A percentile compares a stretch with the other conserved stretches of the same genome.
Conservation (phyloP, 92 coral and sea anemone genomes). For the Pocillopora meandrina region DNA sequence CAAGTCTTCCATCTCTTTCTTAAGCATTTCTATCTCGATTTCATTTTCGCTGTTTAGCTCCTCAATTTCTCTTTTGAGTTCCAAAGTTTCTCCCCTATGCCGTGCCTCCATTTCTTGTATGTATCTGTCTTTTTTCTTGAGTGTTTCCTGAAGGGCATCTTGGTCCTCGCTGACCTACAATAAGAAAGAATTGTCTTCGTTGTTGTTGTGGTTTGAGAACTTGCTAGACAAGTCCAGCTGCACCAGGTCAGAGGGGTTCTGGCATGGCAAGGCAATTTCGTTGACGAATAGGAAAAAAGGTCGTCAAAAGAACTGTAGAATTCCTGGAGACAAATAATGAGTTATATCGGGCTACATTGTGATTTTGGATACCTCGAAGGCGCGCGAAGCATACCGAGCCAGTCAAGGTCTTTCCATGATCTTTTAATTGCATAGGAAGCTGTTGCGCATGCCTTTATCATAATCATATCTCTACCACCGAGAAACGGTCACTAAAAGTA, state of each 20-base stretch:
- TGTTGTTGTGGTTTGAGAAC: neutral
- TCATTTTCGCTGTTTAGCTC: slow-evolving; percentile 84
- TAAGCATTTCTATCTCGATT: slow-evolving; percentile 77
- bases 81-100: slow-evolving; percentile 65
- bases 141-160: slow-evolving; percentile 70
- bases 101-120: slow-evolving; percentile 72
- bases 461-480: too few relatives aligned
- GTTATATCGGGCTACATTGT: too few relatives aligned
- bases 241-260: neutral
- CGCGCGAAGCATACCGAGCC: too few relatives aligned
- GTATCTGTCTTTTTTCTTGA: slow-evolving; percentile 72
- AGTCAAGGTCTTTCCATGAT: too few relatives aligned
- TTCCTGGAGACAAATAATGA: too few relatives aligned
- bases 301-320: too few relatives aligned
- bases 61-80: slow-evolving; percentile 80
- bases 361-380: too few relatives aligned
- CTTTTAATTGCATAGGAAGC: too few relatives aligned
- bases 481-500: too few relatives aligned
- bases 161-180: slow-evolving; percentile 71
- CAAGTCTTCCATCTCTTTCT: slow-evolving; percentile 74
- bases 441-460: too few relatives aligned
- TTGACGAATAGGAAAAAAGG: neutral
- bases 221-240: neutral
- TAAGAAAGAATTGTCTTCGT: neutral
- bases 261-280: too few relatives aligned